Evolutionary conservation across 1,140 invertebrate species (phyloP).

Genomic region (Drosophila nasuta): DNA sequence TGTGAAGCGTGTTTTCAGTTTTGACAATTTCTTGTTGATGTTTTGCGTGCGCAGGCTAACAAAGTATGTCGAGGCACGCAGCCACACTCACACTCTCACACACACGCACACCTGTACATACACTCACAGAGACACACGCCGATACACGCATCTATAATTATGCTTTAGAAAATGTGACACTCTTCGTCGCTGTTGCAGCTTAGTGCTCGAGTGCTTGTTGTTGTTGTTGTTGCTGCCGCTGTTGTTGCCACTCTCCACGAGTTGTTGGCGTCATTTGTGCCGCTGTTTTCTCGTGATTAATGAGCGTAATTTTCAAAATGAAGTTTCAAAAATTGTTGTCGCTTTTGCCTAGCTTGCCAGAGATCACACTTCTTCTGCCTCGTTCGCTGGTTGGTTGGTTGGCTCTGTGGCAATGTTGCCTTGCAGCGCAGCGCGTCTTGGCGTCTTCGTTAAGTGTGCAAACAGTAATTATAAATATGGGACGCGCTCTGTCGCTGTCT

Average conservation of each 20-base stretch:
- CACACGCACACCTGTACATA: background rate
- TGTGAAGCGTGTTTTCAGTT: conserved; percentile 30
- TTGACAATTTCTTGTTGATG: conserved; percentile 56
- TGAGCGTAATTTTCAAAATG: conserved; percentile 67
- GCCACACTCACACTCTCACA: conserved; percentile 15
- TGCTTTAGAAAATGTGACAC: conserved; percentile 35
- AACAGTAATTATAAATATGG: conserved; percentile 79
- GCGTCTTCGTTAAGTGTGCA: conserved; percentile 73
- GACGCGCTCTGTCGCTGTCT: background rate
- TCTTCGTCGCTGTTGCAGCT: conserved; percentile 7
- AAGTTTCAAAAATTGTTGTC: conserved; percentile 60
- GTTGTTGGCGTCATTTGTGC: conserved; percentile 17
- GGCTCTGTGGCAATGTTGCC: conserved; percentile 12
- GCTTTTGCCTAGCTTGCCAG: conserved; percentile 2
- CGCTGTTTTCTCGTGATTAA: conserved; percentile 63
- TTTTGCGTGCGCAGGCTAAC: conserved; percentile 59
- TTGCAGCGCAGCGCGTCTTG: conserved; percentile 16
- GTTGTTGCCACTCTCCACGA: background rate
- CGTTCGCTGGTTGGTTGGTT: background rate
- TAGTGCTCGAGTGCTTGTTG: background rate
- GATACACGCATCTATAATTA: conserved; percentile 34
- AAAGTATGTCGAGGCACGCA: conserved; percentile 60
- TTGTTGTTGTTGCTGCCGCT: background rate
- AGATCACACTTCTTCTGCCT: background rate
- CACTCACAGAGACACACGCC: conserved; percentile 5